A percentile compares a stretch with the other conserved stretches of the same genome.
Conservation (phyloP, 2,797 vertebrate species). For the Fistularia tabacaria region DNA sequence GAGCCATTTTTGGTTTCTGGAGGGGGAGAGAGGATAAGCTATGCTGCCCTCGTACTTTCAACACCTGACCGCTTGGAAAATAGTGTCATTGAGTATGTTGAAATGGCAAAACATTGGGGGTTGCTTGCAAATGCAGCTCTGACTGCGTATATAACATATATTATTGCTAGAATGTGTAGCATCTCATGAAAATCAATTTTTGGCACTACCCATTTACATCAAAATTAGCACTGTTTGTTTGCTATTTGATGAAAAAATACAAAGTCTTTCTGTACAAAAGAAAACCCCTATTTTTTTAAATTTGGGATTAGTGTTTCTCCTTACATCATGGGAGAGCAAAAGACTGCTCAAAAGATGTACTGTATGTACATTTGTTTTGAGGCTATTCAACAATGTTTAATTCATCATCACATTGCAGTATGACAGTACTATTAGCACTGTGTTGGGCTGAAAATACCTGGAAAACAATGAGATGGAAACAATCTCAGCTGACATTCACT, state of each 20-base stretch:
- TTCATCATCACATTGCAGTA: not conserved
- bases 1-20: slow-evolving; percentile 62
- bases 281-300: no score
- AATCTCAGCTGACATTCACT: slow-evolving; percentile 17
- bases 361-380: no score
- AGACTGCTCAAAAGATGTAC: no score
- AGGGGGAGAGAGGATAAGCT: slow-evolving; percentile 56
- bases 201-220: not conserved
- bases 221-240: not conserved
- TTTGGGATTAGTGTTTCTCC: no score
- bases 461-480: slow-evolving; percentile 22
- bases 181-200: not conserved
- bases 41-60: slow-evolving; percentile 54
- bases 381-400: not conserved
- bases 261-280: no score
- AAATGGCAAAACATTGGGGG: slow-evolving; percentile 57
- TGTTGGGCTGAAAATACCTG: not conserved
- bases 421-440: not conserved
- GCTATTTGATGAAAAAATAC: not conserved
- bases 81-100: slow-evolving; percentile 45
- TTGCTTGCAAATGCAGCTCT: slow-evolving; percentile 38
- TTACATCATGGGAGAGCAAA: no score
- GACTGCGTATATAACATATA: slow-evolving; percentile 17
- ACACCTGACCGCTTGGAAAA: slow-evolving; percentile 56
- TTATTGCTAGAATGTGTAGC: slow-evolving; percentile 3